phyloP scores from a whole-genome alignment of 2,797 vertebrate genomes.

The Carcharodon carcharias region DNA sequence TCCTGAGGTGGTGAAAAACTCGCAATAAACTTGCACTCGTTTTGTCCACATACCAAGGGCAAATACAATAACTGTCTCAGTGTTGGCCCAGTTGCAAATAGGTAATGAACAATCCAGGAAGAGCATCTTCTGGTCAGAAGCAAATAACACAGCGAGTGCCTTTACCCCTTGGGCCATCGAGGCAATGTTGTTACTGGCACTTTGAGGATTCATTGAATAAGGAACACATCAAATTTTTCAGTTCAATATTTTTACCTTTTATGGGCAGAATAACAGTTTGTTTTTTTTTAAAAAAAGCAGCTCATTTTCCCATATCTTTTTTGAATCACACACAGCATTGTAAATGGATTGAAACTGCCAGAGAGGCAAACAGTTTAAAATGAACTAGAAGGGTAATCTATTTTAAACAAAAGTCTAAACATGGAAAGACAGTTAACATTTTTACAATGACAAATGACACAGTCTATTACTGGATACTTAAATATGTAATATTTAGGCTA shows the following conservation, averaged over 20 bases:
- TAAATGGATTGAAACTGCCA: slow-evolving; percentile 2
- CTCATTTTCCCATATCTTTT: slow-evolving; percentile 11
- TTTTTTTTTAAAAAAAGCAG: background rate
- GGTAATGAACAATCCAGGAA: background rate
- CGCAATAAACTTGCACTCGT: background rate
- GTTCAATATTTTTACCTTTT: slow-evolving; percentile 11
- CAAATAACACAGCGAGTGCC: background rate
- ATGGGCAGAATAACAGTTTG: background rate
- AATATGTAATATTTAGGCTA: slow-evolving; percentile 10
- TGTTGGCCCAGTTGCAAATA: background rate
- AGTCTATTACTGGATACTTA: background rate
- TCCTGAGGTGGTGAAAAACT: background rate
- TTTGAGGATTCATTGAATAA: background rate
- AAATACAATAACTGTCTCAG: background rate
- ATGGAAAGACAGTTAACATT: slow-evolving; percentile 14
- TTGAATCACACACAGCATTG: background rate
- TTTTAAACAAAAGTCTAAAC: slow-evolving; percentile 22
- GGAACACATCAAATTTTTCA: background rate
- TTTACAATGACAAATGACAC: slow-evolving; percentile 27
- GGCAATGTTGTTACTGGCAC: too few relatives aligned
- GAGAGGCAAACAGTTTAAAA: slow-evolving; percentile 16
- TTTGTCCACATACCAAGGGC: background rate
- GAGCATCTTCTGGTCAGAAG: background rate
- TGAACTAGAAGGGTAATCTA: background rate
- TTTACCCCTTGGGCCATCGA: background rate